Evolutionary conservation across 2,113 vertebrate species (phyloP), one percentile per base, ranked within the genome.

Genomic region (Coptodon bakossiorum): DNA sequence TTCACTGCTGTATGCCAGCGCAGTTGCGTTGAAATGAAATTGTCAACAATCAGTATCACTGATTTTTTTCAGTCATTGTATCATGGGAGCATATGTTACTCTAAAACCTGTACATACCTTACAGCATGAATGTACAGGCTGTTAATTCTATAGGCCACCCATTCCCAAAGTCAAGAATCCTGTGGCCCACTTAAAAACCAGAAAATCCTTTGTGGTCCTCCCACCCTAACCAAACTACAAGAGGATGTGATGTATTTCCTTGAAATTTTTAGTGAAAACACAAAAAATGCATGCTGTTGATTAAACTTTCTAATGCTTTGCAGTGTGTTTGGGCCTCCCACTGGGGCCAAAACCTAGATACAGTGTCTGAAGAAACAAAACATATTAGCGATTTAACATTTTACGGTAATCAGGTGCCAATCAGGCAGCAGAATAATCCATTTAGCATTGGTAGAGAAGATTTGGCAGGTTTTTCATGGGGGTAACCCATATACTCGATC

Each of bases 161-260:
- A 63, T 63, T 63, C 59, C 29, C 59, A 63, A 34, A 34, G 59
- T 63, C 59, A 63, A 34, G 9, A 63, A 34, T 63, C 16, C 2
- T 19, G 29, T 34, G 9, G 1, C 31, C 31, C 2, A 63, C 29
- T 63, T 63, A 63, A 63, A 63, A 19, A 0, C 16, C 9, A 63
- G 29, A 34, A 63, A 63, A 19, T 63, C 59, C 31, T 31, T 6
- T n/a, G 29, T 36, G 59, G 29, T 63, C 31, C 31, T 11, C 31
- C 59, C 59, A 63, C 16, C 0, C 0, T 63, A 63, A 63, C 59
- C 31, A 63, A 34, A 61, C 19, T 0, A 61, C 57, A 31, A 61
- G 57, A 61, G 57, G 57, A 61, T 34, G 29, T 34, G 29, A 19
- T 3, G 59, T 63, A 63, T 34, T 34, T 34, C 16, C 29, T 61